These are phyloP conservation scores for Zaprionus nigranus DNA, from an alignment of 1,140 invertebrate genomes.

Conservation along the genomic window DNA sequence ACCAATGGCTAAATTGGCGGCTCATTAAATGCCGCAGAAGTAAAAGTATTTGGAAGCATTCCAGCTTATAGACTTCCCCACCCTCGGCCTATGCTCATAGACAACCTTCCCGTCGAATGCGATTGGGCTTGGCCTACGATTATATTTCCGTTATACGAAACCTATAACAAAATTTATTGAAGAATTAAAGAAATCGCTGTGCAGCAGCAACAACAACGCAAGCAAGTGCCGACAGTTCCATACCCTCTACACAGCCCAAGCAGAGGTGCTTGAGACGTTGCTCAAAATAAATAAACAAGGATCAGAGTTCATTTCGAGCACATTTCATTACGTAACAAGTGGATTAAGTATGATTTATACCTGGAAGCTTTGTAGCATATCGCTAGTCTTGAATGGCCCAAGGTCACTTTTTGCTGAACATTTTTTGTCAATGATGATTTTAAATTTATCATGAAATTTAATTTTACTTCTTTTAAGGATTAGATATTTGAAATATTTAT, in stretches of 20 bases:
- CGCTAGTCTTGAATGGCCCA: background rate
- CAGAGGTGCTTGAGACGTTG: constrained; percentile 14
- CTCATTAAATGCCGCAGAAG: constrained; percentile 67
- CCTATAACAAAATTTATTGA: constrained; percentile 41
- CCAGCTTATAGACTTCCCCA: constrained; percentile 15
- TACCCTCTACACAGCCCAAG: constrained; percentile 13
- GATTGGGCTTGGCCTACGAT: constrained; percentile 29
- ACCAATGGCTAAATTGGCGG: constrained; percentile 72
- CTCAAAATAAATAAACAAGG: constrained; percentile 10
- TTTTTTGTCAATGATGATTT: background rate
- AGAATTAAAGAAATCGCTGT: constrained; percentile 23
- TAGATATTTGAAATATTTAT: background rate
- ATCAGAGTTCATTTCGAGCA: too few relatives aligned
- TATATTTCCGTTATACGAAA: constrained; percentile 61
- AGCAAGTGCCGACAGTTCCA: constrained; percentile 10
- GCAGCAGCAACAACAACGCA: constrained; percentile 1
- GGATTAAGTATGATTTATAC: background rate
- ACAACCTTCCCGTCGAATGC: background rate
- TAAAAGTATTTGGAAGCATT: constrained; percentile 51
- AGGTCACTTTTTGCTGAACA: background rate
- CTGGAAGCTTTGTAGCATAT: background rate
- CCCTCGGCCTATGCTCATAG: background rate
- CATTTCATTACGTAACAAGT: background rate
- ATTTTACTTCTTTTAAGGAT: background rate
- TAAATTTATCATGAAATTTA: background rate